phyloP scores from a whole-genome alignment of 1,140 invertebrate genomes.

The Megalopta genalis region DNA sequence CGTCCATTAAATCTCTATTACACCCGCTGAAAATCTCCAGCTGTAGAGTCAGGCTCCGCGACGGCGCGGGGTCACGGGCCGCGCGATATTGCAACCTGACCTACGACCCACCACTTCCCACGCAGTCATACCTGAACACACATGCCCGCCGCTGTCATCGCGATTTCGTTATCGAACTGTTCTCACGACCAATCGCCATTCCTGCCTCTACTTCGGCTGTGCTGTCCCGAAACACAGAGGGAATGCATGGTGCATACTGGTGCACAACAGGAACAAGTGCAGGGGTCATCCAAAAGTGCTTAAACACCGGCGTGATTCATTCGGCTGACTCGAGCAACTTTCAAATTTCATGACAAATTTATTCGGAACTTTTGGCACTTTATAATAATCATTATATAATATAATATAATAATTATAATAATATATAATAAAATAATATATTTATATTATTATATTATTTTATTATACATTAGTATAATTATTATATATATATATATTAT shows the following conservation, averaged over 20 bases:
- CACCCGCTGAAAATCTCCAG: conserved; percentile 51
- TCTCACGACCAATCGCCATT: conserved; percentile 31
- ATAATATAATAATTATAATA: too few relatives aligned
- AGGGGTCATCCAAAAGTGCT: background rate
- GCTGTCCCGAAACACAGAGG: background rate
- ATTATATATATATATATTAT: too few relatives aligned
- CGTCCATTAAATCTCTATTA: conserved; percentile 53
- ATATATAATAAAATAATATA: too few relatives aligned
- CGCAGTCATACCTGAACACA: conserved; percentile 52
- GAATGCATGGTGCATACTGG: background rate
- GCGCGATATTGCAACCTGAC: conserved; percentile 50
- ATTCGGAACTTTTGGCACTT: too few relatives aligned
- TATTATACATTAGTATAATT: too few relatives aligned
- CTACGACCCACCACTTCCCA: conserved; percentile 53
- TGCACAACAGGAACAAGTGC: background rate
- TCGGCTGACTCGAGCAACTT: background rate
- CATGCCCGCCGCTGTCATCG: conserved; percentile 29
- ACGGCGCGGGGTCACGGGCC: conserved; percentile 40
- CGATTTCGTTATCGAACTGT: conserved; percentile 33
- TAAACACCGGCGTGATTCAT: background rate
- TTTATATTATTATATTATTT: too few relatives aligned
- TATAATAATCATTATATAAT: too few relatives aligned
- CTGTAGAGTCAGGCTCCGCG: conserved; percentile 9
- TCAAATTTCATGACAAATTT: too few relatives aligned
- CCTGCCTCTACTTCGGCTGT: background rate